phyloP scores from a whole-genome alignment of 2,113 vertebrate species.

The Corvus moneduloides region DNA sequence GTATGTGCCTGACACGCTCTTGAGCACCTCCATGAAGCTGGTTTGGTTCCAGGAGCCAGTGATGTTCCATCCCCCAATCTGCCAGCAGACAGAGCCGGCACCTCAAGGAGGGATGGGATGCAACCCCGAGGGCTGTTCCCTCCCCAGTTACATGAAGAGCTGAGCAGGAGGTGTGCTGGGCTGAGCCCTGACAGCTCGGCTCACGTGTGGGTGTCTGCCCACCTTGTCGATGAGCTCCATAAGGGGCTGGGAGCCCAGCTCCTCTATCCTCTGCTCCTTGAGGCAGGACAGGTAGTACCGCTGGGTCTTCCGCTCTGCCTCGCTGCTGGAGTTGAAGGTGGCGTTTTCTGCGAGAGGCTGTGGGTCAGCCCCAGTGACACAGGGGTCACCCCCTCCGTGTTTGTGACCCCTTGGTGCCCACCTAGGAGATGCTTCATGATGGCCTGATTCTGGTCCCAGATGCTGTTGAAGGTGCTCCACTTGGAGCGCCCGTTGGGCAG shows the following conservation, averaged over 20 bases:
- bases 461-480: conserved; percentile 97
- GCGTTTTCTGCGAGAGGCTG: conserved; percentile 79
- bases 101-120: neutral
- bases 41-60: conserved; percentile 90
- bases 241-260: conserved; percentile 90
- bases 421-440: conserved; percentile 94
- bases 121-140: neutral
- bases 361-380: neutral
- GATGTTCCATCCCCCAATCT: conserved; percentile 96
- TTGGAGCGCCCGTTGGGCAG: conserved; percentile 90
- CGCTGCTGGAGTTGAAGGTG: conserved; percentile 94
- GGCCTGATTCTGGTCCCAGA: conserved; percentile 98
- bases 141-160: accelerated
- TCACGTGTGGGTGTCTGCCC: neutral
- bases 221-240: conserved; percentile 92
- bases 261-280: conserved; percentile 88
- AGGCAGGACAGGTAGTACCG: conserved; percentile 95
- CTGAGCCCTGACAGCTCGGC: neutral
- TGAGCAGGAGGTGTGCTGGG: accelerated
- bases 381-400: neutral
- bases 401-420: conserved; percentile 33
- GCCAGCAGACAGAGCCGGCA: neutral
- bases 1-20: conserved; percentile 90
- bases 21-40: conserved; percentile 94
- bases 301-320: conserved; percentile 93